Conservation (phyloP, 2,888 invertebrate species). For the Zygothrica quintamaculata region DNA sequence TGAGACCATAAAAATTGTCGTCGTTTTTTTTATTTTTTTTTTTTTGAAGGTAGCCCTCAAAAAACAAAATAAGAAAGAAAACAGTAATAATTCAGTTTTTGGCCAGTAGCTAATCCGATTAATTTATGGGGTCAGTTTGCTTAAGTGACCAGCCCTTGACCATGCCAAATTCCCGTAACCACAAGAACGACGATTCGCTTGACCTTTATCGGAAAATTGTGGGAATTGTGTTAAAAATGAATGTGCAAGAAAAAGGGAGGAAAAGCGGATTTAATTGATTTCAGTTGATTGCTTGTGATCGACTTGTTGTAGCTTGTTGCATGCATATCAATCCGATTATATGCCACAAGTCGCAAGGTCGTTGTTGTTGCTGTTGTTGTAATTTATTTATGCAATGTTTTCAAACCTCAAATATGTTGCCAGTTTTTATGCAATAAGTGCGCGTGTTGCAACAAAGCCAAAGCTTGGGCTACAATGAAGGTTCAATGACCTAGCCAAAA, state of each 20-base stretch:
- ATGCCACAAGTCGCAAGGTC: slow-evolving; percentile 23
- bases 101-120: slow-evolving; percentile 31
- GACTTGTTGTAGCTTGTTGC: background rate
- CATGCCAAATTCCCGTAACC: background rate
- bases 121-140: slow-evolving; percentile 43
- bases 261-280: background rate
- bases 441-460: slow-evolving; percentile 1
- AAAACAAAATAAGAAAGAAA: slow-evolving; percentile 3
- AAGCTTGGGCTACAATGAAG: slow-evolving; percentile 2
- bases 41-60: slow-evolving; percentile 54
- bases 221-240: too few relatives aligned
- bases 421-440: background rate
- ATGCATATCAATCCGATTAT: slow-evolving; percentile 29
- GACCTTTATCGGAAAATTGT: too few relatives aligned
- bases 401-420: slow-evolving; percentile 15
- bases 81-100: slow-evolving; percentile 27
- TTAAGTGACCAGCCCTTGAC: slow-evolving; percentile 63
- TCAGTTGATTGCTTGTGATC: background rate
- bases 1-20: slow-evolving; percentile 63
- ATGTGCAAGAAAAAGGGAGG: background rate
- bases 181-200: too few relatives aligned
- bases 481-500: too few relatives aligned
- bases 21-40: too few relatives aligned
- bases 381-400: slow-evolving; percentile 50
- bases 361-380: background rate